A percentile compares a stretch with the other conserved stretches of the same genome.
Evolutionary conservation across 92 coral and sea anemone species (phyloP).

Genomic region (Umimayanthus kanabou): DNA sequence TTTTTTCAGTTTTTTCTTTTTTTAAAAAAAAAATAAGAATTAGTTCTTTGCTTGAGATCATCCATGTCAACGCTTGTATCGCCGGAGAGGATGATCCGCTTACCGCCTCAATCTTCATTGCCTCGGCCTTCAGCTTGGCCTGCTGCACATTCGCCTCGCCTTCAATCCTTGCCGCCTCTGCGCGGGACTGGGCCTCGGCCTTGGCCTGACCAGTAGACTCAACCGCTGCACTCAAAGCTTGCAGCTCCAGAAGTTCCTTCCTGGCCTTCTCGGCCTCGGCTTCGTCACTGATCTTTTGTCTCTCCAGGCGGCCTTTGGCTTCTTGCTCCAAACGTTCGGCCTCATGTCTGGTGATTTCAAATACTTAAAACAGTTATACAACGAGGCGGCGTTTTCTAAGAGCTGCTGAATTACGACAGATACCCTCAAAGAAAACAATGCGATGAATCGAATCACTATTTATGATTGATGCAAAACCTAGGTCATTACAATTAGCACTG

Average conservation of each 20-base stretch:
- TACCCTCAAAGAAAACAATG: background rate
- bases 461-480: too few relatives aligned
- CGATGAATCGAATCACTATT: background rate
- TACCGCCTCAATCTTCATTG: conserved; percentile 90
- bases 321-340: conserved; percentile 98
- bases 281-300: conserved; percentile 96
- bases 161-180: conserved; percentile 97
- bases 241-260: conserved; percentile 89
- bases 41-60: background rate
- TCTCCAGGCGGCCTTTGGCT: conserved; percentile 95
- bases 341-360: conserved; percentile 76
- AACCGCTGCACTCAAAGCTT: conserved; percentile 99
- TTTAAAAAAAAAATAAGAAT: too few relatives aligned
- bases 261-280: conserved; percentile 96
- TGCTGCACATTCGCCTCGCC: conserved; percentile 97
- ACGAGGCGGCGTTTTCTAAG: background rate
- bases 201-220: conserved; percentile 99
- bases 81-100: conserved; percentile 13
- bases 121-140: conserved; percentile 94
- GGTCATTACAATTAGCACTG: too few relatives aligned
- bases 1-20: too few relatives aligned
- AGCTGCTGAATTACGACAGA: background rate
- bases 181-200: conserved; percentile 98
- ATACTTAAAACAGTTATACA: background rate
- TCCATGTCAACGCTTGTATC: background rate